phyloP scores from a whole-genome alignment of 30 jellyfish, hydroid and myxozoan species.

The Hydractinia echinata region DNA sequence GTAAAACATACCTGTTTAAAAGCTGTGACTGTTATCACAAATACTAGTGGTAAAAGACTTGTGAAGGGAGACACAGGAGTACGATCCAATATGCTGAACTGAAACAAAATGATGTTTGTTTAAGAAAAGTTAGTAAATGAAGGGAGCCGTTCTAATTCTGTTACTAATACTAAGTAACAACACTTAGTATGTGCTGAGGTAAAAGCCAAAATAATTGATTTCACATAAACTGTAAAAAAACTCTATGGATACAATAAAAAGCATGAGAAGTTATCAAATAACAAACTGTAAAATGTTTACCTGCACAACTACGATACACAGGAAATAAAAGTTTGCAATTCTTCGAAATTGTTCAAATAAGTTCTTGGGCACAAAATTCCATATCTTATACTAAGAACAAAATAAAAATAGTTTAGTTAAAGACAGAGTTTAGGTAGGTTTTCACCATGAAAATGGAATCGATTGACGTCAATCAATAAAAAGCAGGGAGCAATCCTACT shows the following conservation, averaged over 20 bases:
- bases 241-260: no score
- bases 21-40: conserved; percentile 76
- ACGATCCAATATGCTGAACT: conserved; percentile 65
- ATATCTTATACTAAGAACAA: conserved; percentile 53
- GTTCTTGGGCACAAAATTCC: conserved; percentile 85
- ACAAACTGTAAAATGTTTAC: conserved; percentile 22
- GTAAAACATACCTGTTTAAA: conserved; percentile 59
- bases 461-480: no score
- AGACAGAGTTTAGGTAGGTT: no score
- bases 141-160: no score
- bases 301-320: conserved; percentile 74
- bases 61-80: conserved; percentile 88
- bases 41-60: conserved; percentile 71
- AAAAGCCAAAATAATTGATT: no score
- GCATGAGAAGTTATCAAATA: no score
- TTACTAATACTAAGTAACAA: no score
- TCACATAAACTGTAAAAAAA: no score
- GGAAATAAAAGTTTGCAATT: conserved; percentile 81
- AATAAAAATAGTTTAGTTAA: not conserved
- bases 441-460: no score
- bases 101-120: not conserved
- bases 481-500: no score
- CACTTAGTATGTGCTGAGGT: no score
- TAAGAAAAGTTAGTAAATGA: not conserved
- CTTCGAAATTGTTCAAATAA: conserved; percentile 78